A percentile compares a stretch with the other conserved stretches of the same genome.
Evolutionary conservation across 35 echinoderm and acorn worm species (phyloP).

Genomic region (Strongylocentrotus purpuratus): DNA sequence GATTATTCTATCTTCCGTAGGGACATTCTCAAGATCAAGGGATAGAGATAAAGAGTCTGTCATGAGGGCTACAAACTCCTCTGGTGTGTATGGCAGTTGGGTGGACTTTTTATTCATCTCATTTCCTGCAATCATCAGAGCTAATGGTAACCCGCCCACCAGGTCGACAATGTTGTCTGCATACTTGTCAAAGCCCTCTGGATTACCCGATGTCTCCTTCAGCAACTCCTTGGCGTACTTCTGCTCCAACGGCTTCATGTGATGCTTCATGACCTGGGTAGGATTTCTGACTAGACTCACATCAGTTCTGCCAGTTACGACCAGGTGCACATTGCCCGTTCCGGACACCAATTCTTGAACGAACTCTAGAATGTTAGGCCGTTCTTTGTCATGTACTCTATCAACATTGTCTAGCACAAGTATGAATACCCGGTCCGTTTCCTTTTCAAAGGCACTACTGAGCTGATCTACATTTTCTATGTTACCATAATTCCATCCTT

Average conservation of each 20-base stretch:
- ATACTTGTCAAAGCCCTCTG: neutral
- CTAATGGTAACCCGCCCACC: neutral
- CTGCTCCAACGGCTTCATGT: neutral
- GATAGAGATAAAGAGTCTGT: neutral
- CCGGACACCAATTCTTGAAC: neutral
- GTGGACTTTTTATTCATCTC: neutral
- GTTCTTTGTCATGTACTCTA: neutral
- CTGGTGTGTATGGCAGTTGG: neutral
- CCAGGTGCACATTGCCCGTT: neutral
- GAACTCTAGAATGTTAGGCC: neutral
- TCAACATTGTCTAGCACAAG: neutral
- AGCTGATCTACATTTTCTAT: neutral
- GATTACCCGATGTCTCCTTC: constrained; percentile 3
- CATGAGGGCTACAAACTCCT: constrained; percentile 21
- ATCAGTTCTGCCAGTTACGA: neutral
- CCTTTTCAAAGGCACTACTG: neutral
- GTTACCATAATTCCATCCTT: neutral
- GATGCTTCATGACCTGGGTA: neutral
- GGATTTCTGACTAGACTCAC: neutral
- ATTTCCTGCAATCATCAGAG: neutral
- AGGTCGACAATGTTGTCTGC: neutral
- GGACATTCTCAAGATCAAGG: neutral
- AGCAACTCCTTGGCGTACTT: neutral
- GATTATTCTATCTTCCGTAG: neutral
- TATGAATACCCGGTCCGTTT: neutral